Percentiles rank a stretch among this genome's conserved stretches.
Conservation (phyloP, 1,140 invertebrate species). For the Cotesia typhae region DNA sequence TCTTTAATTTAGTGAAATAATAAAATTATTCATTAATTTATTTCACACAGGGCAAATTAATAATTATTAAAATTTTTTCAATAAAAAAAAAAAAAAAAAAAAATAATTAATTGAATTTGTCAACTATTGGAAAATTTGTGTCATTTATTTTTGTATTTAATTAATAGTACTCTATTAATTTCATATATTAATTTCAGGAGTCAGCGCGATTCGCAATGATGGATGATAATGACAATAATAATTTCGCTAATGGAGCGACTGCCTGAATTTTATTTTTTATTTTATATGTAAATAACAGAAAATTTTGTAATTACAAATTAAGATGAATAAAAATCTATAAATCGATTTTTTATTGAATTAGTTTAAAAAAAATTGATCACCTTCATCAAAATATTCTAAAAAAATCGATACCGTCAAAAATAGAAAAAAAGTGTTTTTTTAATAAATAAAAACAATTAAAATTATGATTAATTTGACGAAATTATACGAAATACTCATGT, state of each 20-base stretch:
- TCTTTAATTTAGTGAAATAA: neutral
- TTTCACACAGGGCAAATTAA: too few species aligned
- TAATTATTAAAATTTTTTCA: too few species aligned
- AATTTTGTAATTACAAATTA: too few species aligned
- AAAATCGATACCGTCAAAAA: too few species aligned
- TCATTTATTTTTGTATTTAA: neutral
- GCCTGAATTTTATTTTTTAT: neutral
- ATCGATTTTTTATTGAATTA: too few species aligned
- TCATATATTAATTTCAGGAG: constrained; percentile 50
- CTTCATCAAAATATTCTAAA: too few species aligned
- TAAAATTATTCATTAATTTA: too few species aligned
- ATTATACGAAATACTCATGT: neutral
- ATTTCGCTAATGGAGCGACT: constrained; percentile 39
- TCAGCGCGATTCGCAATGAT: constrained; percentile 41
- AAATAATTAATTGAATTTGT: neutral
- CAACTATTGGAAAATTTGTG: neutral
- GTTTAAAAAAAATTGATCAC: too few species aligned
- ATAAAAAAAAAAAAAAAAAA: too few species aligned
- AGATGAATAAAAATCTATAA: too few species aligned
- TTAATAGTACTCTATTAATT: neutral
- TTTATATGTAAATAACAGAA: neutral
- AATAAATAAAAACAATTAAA: constrained; percentile 4
- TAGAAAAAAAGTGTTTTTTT: too few species aligned
- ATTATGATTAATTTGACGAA: too few species aligned
- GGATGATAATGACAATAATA: constrained; percentile 48